These are phyloP conservation scores for Bufotes viridis DNA, from an alignment of 2,797 vertebrate species.

Conservation along the genomic window DNA sequence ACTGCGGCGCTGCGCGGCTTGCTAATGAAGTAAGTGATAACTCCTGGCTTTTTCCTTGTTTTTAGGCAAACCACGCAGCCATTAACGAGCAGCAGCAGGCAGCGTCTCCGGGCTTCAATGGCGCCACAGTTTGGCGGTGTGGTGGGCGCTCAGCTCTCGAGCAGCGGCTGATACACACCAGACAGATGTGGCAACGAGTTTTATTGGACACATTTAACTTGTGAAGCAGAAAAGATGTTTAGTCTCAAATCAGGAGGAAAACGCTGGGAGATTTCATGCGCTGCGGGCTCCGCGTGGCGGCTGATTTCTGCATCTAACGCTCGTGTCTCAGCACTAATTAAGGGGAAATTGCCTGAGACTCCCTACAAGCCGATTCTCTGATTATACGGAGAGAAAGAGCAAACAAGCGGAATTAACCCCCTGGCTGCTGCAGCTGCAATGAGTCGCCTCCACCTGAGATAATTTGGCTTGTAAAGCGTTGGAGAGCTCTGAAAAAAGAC, in stretches of 20 bases:
- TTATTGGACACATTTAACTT: not conserved
- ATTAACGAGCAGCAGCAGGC: too few species aligned
- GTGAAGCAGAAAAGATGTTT: not conserved
- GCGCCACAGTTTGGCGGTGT: too few species aligned
- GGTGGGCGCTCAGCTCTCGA: not conserved
- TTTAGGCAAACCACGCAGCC: too few species aligned
- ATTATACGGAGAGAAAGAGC: conserved; percentile 7
- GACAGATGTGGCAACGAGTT: not conserved
- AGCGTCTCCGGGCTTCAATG: too few species aligned
- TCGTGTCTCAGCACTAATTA: conserved; percentile 7
- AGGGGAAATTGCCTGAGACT: conserved; percentile 27
- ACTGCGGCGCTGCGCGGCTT: too few species aligned
- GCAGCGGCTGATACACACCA: not conserved
- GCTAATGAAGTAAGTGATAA: too few species aligned
- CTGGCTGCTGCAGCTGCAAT: conserved; percentile 4
- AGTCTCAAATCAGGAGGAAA: not conserved
- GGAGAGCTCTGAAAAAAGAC: not conserved
- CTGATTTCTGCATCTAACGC: conserved; percentile 4
- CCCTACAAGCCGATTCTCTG: not conserved
- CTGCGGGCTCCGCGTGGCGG: not conserved
- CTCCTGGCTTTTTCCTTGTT: too few species aligned
- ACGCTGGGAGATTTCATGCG: not conserved
- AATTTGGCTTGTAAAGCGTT: not conserved
- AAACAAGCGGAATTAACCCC: conserved; percentile 34
- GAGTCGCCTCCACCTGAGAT: not conserved